A percentile compares a stretch with the other conserved stretches of the same genome.
Evolutionary conservation across 2,888 invertebrate species (phyloP).

Genomic region (Athetis lepigone): DNA sequence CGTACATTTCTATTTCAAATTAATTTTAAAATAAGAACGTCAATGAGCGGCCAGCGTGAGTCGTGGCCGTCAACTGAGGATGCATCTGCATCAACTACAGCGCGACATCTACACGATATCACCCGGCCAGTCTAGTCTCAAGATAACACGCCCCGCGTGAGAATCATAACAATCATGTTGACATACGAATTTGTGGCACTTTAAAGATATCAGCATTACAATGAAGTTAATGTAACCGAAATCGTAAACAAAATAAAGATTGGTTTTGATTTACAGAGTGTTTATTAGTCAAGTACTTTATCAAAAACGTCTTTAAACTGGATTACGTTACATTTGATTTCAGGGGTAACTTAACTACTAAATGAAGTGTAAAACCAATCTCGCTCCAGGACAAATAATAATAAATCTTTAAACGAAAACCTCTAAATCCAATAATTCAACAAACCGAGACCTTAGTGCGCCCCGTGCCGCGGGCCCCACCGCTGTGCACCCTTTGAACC

Average conservation of each 20-base stretch:
- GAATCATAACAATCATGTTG: slow-evolving; percentile 71
- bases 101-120: slow-evolving; percentile 69
- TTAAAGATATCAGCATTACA: slow-evolving; percentile 35
- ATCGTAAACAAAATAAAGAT: slow-evolving; percentile 24
- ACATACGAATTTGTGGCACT: slow-evolving; percentile 58
- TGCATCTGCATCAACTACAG: slow-evolving; percentile 75
- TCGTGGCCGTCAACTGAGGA: slow-evolving; percentile 79
- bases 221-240: slow-evolving; percentile 6
- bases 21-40: slow-evolving; percentile 46
- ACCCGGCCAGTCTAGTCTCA: slow-evolving; percentile 70
- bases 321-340: slow-evolving; percentile 17
- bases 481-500: slow-evolving; percentile 44
- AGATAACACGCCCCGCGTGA: slow-evolving; percentile 75
- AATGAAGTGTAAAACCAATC: slow-evolving; percentile 38
- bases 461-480: slow-evolving; percentile 32
- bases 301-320: slow-evolving; percentile 8
- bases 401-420: slow-evolving; percentile 57
- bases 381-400: slow-evolving; percentile 30
- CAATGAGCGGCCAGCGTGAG: slow-evolving; percentile 75
- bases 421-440: slow-evolving; percentile 60
- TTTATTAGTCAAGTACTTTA: slow-evolving; percentile 6
- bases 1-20: not conserved
- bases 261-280: not conserved
- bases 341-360: not conserved
- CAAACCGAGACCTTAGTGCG: slow-evolving; percentile 49